A percentile compares a stretch with the other conserved stretches of the same genome.
These are phyloP conservation scores for Luffia ferchaultella DNA, from an alignment of 2,888 invertebrate species.

Conservation along the genomic window DNA sequence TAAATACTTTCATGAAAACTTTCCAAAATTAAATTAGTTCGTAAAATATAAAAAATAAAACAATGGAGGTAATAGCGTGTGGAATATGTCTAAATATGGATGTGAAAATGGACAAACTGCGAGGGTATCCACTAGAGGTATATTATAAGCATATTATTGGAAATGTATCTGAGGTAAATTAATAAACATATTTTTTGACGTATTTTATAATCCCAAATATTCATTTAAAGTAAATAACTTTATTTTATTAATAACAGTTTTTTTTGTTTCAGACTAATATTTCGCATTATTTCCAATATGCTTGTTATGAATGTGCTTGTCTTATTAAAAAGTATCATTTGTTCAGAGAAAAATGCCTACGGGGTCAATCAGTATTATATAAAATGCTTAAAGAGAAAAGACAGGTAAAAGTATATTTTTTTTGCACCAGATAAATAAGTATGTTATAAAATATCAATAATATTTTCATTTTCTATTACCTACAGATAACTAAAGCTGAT, in stretches of 20 bases:
- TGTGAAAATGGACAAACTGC: not conserved
- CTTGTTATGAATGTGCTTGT: not conserved
- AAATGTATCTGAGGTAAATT: not conserved
- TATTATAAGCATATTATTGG: not conserved
- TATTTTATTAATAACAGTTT: not conserved
- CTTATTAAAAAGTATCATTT: not conserved
- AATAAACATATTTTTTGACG: not conserved
- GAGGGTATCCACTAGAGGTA: not conserved
- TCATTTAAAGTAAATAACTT: not conserved
- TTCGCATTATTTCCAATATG: not conserved
- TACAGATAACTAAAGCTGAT: not conserved
- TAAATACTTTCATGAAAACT: too few relatives aligned
- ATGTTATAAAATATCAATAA: not conserved
- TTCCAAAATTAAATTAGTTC: too few relatives aligned
- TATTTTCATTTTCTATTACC: not conserved
- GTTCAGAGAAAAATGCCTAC: not conserved
- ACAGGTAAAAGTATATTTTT: not conserved
- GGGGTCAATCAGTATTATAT: not conserved
- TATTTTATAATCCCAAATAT: not conserved
- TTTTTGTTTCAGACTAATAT: not conserved
- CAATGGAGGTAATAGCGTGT: not conserved
- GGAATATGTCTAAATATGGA: not conserved
- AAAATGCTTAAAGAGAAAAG: not conserved
- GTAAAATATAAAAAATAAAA: too few relatives aligned
- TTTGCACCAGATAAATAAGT: not conserved